Evolutionary conservation across 2,113 vertebrate genomes (phyloP).

Genomic region (Dermatemys mawii): DNA sequence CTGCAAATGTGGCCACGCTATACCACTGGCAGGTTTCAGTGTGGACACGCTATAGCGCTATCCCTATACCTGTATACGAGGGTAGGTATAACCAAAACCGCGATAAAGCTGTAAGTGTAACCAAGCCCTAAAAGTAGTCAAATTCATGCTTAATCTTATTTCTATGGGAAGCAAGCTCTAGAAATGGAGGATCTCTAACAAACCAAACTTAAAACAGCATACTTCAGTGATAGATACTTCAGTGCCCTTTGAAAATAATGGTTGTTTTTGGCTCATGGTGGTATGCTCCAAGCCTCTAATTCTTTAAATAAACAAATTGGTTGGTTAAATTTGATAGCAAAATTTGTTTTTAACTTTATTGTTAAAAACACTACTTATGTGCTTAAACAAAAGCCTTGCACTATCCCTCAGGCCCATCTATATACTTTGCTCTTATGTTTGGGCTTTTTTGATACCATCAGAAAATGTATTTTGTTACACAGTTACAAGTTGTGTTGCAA

Average conservation of each 20-base stretch:
- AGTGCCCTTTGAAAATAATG: neutral
- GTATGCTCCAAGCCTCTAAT: neutral
- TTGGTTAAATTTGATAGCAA: neutral
- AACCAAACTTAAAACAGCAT: neutral
- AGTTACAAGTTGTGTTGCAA: neutral
- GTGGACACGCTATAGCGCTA: too few relatives aligned
- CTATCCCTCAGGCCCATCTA: neutral
- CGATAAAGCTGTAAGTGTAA: too few relatives aligned
- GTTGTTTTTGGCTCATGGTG: neutral
- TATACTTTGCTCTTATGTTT: neutral
- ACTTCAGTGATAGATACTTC: neutral
- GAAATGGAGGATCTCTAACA: neutral
- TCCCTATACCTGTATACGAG: too few relatives aligned
- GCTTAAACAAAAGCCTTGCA: neutral
- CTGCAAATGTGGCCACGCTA: too few relatives aligned
- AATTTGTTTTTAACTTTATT: neutral
- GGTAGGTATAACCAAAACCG: too few relatives aligned
- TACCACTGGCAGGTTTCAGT: too few relatives aligned
- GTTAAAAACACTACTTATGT: too few relatives aligned
- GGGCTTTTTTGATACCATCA: neutral
- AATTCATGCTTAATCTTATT: neutral
- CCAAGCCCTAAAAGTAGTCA: neutral
- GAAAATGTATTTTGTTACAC: neutral
- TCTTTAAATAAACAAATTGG: neutral
- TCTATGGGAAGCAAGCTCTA: neutral